Conservation (phyloP, 2,797 vertebrate genomes). For the Tamandua tetradactyla region DNA sequence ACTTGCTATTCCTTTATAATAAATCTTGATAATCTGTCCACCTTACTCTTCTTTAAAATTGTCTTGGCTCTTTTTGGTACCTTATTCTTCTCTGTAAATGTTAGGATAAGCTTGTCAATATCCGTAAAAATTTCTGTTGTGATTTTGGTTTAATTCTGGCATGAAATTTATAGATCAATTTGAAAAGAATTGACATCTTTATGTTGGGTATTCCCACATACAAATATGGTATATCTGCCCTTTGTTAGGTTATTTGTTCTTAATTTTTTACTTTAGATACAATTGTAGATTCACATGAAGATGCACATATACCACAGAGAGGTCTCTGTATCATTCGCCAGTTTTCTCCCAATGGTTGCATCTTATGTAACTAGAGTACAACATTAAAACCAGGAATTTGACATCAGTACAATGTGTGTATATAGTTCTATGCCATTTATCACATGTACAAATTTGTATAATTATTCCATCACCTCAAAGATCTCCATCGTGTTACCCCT, state of each 20-base stretch:
- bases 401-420: background rate
- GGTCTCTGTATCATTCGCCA: background rate
- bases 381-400: background rate
- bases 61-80: background rate
- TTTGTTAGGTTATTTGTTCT: constrained; percentile 13
- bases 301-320: background rate
- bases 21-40: background rate
- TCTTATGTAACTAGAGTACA: background rate
- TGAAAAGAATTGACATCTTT: constrained; percentile 31
- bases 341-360: constrained; percentile 27
- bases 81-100: background rate
- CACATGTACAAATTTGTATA: constrained; percentile 23
- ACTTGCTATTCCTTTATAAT: background rate
- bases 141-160: constrained; percentile 13
- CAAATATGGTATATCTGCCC: background rate
- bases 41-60: background rate
- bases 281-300: background rate
- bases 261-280: constrained; percentile 28
- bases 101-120: background rate
- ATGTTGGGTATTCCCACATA: background rate
- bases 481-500: background rate
- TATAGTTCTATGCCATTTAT: background rate
- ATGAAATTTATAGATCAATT: constrained; percentile 2
- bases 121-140: background rate
- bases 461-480: background rate